Evolutionary conservation across 92 coral and sea anemone species (phyloP).

Genomic region (Hydrozoanthus gracilis): DNA sequence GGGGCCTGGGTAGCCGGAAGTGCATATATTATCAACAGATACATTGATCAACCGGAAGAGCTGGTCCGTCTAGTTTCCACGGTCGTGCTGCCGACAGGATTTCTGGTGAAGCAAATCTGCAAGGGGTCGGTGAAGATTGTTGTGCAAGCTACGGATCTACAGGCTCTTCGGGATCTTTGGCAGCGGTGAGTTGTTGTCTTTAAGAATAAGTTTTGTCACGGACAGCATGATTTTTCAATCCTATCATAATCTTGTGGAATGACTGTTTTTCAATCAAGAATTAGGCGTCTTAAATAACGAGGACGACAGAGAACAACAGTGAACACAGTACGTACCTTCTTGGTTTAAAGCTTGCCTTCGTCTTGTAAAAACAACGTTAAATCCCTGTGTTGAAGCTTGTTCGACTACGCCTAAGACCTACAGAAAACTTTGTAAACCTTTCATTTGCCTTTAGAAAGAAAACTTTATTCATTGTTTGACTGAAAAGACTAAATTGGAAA

Average conservation of each 20-base stretch:
- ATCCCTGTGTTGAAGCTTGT: too few species aligned
- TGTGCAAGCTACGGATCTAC: slow-evolving; percentile 28
- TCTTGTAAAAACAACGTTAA: too few species aligned
- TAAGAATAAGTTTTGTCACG: background rate
- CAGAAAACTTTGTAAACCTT: too few species aligned
- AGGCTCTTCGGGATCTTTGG: slow-evolving; percentile 20
- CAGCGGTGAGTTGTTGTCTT: background rate
- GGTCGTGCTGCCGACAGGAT: slow-evolving; percentile 19
- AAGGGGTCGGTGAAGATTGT: slow-evolving; percentile 25
- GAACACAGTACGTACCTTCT: too few species aligned
- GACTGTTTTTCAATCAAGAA: too few species aligned
- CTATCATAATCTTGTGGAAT: too few species aligned
- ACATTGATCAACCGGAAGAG: slow-evolving; percentile 37
- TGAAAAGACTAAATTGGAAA: too few species aligned
- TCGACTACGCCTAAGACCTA: too few species aligned
- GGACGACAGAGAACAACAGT: too few species aligned
- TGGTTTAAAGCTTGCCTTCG: too few species aligned
- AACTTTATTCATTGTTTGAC: too few species aligned
- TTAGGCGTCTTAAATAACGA: background rate
- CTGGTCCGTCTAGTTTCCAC: slow-evolving; percentile 33
- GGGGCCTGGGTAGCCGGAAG: slow-evolving; percentile 44
- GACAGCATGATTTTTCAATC: background rate
- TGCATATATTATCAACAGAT: slow-evolving; percentile 26
- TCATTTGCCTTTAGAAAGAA: too few species aligned
- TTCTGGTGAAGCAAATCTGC: slow-evolving; percentile 12